A percentile compares a stretch with the other conserved stretches of the same genome.
Conservation (phyloP, 2,888 invertebrate species). For the Allacma fusca region DNA sequence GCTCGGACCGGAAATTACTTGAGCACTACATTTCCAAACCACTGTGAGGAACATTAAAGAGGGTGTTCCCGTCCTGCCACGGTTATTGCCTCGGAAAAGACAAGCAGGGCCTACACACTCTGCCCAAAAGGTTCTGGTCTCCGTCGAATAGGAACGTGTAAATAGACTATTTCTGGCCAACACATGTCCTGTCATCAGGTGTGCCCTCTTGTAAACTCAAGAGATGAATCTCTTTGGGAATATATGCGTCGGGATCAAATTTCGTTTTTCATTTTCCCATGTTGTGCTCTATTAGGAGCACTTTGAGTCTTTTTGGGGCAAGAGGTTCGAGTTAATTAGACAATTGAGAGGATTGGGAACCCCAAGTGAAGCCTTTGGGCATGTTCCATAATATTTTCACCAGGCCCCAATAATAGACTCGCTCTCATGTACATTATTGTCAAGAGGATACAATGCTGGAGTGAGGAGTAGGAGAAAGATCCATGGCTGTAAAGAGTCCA, state of each 20-base stretch:
- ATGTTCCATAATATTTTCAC: background rate
- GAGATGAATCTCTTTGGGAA: background rate
- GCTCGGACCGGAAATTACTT: conserved; percentile 51
- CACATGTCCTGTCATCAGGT: conserved; percentile 44
- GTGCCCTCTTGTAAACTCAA: conserved; percentile 24
- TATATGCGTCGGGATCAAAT: background rate
- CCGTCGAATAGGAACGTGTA: too few relatives aligned
- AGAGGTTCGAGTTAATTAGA: conserved; percentile 58
- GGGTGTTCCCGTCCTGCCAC: conserved; percentile 28
- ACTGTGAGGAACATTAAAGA: conserved; percentile 35
- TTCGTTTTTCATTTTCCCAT: conserved; percentile 13
- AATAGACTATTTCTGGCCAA: conserved; percentile 17
- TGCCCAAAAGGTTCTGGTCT: too few relatives aligned
- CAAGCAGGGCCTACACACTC: too few relatives aligned
- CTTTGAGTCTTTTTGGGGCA: conserved; percentile 24
- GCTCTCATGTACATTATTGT: conserved; percentile 12
- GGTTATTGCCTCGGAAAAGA: too few relatives aligned
- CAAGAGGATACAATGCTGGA: background rate
- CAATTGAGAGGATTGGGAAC: conserved; percentile 49
- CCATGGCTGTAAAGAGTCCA: too few relatives aligned
- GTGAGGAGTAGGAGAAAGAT: background rate
- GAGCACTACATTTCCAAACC: conserved; percentile 38
- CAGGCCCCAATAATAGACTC: background rate
- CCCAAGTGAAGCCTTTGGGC: conserved; percentile 16
- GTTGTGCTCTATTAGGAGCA: conserved; percentile 31